Evolutionary conservation across 2,797 vertebrate genomes (phyloP).

Genomic region (Geotrypetes seraphini): DNA sequence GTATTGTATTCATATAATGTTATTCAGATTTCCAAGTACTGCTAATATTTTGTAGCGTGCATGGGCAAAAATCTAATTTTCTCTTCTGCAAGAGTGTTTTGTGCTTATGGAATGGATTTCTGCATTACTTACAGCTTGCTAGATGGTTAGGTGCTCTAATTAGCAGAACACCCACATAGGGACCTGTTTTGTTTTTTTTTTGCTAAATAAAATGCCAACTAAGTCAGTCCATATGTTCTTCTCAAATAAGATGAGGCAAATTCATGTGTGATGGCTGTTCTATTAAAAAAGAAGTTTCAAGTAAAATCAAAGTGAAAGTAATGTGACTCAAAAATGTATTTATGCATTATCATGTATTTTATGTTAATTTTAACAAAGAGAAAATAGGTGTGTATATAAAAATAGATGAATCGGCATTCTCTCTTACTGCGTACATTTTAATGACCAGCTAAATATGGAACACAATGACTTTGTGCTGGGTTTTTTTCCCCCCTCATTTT

Average conservation of each 20-base stretch:
- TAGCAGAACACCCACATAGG: slow-evolving; percentile 60
- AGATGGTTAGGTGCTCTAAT: slow-evolving; percentile 55
- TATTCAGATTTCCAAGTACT: too few species aligned
- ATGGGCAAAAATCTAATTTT: too few species aligned
- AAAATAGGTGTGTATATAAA: too few species aligned
- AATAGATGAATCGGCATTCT: too few species aligned
- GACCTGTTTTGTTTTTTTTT: slow-evolving; percentile 62
- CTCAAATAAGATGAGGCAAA: slow-evolving; percentile 29
- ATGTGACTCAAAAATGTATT: not conserved
- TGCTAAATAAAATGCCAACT: slow-evolving; percentile 61
- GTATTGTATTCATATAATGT: too few species aligned
- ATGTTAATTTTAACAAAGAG: slow-evolving; percentile 4
- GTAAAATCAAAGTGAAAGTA: slow-evolving; percentile 9
- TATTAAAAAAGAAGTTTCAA: slow-evolving; percentile 39
- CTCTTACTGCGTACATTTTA: too few species aligned
- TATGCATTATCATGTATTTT: not conserved
- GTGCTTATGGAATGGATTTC: too few species aligned
- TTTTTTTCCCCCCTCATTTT: too few species aligned
- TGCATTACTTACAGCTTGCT: slow-evolving; percentile 48
- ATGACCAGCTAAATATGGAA: too few species aligned
- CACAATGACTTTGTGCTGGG: not conserved
- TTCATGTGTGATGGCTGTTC: slow-evolving; percentile 39
- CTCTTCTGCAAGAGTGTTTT: too few species aligned
- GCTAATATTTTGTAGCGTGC: too few species aligned
- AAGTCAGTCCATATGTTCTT: slow-evolving; percentile 54